Evolutionary conservation across 2,113 vertebrate species (phyloP).

Genomic region (Tautogolabrus adspersus): DNA sequence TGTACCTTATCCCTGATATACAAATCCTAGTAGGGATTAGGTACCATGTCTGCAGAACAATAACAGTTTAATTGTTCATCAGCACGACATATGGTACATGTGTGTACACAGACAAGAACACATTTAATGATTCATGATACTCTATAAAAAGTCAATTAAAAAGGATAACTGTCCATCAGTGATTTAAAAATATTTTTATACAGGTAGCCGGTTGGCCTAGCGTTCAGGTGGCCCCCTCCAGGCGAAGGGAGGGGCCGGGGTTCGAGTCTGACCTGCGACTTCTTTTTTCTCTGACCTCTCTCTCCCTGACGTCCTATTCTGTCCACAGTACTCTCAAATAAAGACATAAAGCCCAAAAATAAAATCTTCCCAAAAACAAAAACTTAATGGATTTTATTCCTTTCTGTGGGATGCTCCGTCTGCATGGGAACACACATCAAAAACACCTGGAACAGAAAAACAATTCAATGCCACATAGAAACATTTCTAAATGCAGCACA

Average conservation of each 20-base stretch:
- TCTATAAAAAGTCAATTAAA: background rate
- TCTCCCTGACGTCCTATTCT: too few relatives aligned
- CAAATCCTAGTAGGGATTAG: background rate
- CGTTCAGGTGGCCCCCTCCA: too few relatives aligned
- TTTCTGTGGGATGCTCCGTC: background rate
- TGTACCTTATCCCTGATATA: background rate
- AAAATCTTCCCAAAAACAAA: too few relatives aligned
- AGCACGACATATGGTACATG: background rate
- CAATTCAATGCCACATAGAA: background rate
- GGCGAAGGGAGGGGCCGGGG: too few relatives aligned
- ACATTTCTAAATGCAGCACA: background rate
- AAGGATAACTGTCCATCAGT: background rate
- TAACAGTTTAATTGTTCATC: background rate
- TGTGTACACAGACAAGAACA: background rate
- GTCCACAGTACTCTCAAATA: too few relatives aligned
- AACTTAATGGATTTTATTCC: background rate
- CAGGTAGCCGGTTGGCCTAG: too few relatives aligned
- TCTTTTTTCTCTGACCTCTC: too few relatives aligned
- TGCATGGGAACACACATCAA: background rate
- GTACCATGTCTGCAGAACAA: background rate
- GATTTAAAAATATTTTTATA: constrained; percentile 26
- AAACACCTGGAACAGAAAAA: constrained; percentile 22
- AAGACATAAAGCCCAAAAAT: too few relatives aligned
- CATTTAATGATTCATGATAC: background rate
- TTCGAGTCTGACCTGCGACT: too few relatives aligned